Base-by-base conservation (phyloP, 2,888 invertebrate genomes). In the Desoria tigrina region DNA sequence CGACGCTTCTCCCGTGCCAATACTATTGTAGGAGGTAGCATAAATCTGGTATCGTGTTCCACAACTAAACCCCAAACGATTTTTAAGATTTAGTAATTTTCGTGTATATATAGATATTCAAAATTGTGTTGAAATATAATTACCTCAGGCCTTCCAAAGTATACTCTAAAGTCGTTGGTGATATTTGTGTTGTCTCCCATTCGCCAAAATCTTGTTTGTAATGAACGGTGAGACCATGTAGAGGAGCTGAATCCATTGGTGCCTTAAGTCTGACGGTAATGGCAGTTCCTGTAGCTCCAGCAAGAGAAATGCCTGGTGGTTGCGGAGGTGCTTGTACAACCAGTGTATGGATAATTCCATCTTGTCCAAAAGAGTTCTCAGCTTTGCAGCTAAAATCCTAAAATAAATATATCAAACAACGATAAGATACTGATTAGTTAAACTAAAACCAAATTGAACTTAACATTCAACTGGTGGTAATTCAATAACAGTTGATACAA, bases 131-230 rank as follows among this genome's bases (percentile, higher is more conserved):
- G n/a, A n/a, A n/a, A n/a, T n/a, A n/a, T n/a, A n/a, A n/a, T n/a
- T n/a, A n/a, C n/a, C n/a, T n/a, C 66, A 96, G 82, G 79, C 89
- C 90, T 77, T 93, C 92, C 74, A 95, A 84, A 23, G 91, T 90
- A 80, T 90, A 90, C 60, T 92, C 77, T 88, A 89, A 28, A 87
- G 88, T 83, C 75, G 78, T 66, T 9, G 75, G 75, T 9, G 74
- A 77, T 57, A 79, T 73, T 82, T 92, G 90, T 66, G 89, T 87
- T 9, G 90, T 91, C 82, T 92, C 91, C 94, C 94, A 94, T 78
- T 93, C 92, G 21, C 94, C 94, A 78, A 94, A 94, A 81, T 95
- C 94, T 62, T 93, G 93, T 79, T 94, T 94, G 83, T 92, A 94
- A 79, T 92, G 91, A 71, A 96, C 85, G 28, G 91, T 91, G 82